These are phyloP conservation scores for Agrenia bidenticulata DNA, from an alignment of 2,888 invertebrate species.

Conservation along the genomic window DNA sequence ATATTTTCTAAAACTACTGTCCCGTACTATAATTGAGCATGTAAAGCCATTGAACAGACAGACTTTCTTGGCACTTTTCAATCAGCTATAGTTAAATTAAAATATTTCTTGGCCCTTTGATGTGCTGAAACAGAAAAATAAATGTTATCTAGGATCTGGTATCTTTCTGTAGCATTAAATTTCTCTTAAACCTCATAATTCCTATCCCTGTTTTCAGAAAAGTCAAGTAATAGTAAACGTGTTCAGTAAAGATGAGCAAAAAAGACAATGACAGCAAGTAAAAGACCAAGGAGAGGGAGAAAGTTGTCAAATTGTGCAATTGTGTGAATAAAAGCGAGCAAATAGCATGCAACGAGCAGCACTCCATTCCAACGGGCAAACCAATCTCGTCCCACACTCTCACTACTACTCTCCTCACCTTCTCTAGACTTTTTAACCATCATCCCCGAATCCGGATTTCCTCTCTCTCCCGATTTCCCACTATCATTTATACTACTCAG, in stretches of 20 bases:
- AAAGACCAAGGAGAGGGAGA: slow-evolving; percentile 71
- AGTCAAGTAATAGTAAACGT: no score
- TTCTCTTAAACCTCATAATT: no score
- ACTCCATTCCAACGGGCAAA: slow-evolving; percentile 50
- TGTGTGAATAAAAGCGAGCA: slow-evolving; percentile 70
- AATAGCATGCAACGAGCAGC: slow-evolving; percentile 69
- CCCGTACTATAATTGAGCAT: no score
- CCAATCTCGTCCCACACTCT: slow-evolving; percentile 37
- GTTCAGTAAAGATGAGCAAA: slow-evolving; percentile 47
- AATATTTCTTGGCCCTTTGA: no score
- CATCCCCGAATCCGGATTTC: not conserved
- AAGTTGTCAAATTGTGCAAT: slow-evolving; percentile 69
- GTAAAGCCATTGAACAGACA: no score
- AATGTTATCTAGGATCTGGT: no score
- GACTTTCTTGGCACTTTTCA: no score
- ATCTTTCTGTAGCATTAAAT: no score
- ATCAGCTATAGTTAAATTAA: no score
- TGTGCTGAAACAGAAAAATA: no score
- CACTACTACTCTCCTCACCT: slow-evolving; percentile 42
- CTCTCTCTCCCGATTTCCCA: not conserved
- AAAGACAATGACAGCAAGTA: slow-evolving; percentile 62
- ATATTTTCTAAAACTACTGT: no score
- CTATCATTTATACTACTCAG: not conserved
- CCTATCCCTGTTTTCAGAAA: no score
- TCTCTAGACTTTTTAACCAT: slow-evolving; percentile 36